Conservation (phyloP, 2,888 invertebrate genomes). For the Mayetiola destructor region DNA sequence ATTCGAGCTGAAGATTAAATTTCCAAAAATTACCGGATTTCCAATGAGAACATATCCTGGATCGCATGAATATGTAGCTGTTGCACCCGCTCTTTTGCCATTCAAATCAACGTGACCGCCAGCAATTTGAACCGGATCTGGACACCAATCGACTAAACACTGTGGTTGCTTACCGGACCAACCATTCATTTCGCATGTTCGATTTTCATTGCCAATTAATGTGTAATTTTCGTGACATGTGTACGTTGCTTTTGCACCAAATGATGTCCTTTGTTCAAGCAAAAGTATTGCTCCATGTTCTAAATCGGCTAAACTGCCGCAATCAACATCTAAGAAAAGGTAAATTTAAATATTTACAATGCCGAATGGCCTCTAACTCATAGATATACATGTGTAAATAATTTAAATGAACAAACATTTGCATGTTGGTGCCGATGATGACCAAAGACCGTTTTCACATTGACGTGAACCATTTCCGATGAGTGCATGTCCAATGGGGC, state of each 20-base stretch:
- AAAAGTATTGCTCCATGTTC: conserved; percentile 58
- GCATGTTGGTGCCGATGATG: conserved; percentile 63
- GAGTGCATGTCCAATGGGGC: conserved; percentile 70
- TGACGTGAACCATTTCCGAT: conserved; percentile 52
- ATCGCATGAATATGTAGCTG: conserved; percentile 66
- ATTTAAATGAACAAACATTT: conserved; percentile 82
- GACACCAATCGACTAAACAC: conserved; percentile 79
- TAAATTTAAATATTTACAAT: conserved; percentile 14
- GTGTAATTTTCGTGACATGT: conserved; percentile 75
- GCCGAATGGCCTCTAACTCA: neutral
- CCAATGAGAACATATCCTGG: conserved; percentile 74
- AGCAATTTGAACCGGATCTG: conserved; percentile 61
- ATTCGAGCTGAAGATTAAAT: too few relatives aligned
- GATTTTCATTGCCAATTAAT: conserved; percentile 54
- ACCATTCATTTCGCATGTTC: conserved; percentile 59
- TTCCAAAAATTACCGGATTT: conserved; percentile 45
- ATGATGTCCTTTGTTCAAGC: conserved; percentile 57
- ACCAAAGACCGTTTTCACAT: conserved; percentile 75
- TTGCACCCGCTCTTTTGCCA: conserved; percentile 65
- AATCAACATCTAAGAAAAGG: conserved; percentile 58
- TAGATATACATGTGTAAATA: neutral
- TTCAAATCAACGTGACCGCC: conserved; percentile 58
- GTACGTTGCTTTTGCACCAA: conserved; percentile 61
- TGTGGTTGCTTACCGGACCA: conserved; percentile 69
- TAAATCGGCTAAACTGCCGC: conserved; percentile 51